These are phyloP conservation scores for Silurus asotus DNA, from an alignment of 2,113 vertebrate species.

Conservation along the genomic window DNA sequence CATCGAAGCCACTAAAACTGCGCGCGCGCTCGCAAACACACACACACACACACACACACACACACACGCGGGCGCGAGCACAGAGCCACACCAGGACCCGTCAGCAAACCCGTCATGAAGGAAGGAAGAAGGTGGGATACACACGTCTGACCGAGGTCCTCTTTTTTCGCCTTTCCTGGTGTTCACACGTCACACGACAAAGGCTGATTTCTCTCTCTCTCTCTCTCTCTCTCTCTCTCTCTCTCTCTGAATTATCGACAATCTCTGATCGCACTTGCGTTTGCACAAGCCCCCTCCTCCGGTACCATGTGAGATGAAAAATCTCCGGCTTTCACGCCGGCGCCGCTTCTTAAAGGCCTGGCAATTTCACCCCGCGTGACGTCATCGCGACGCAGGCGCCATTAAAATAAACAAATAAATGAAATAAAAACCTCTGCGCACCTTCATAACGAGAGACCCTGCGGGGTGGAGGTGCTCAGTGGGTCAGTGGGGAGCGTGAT, in stretches of 20 bases:
- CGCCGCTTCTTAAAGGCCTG: conserved; percentile 75
- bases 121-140: conserved; percentile 14
- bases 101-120: conserved; percentile 6
- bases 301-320: conserved; percentile 48
- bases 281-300: conserved; percentile 21
- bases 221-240: not conserved
- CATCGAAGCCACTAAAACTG: not conserved
- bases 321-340: conserved; percentile 41
- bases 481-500: not conserved
- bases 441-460: conserved; percentile 77
- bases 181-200: conserved; percentile 8
- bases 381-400: conserved; percentile 73
- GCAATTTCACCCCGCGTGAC: conserved; percentile 76
- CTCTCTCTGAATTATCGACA: not conserved
- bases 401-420: conserved; percentile 57
- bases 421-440: conserved; percentile 11
- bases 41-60: not conserved
- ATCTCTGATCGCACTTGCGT: conserved; percentile 5
- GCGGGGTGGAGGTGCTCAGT: not conserved
- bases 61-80: not conserved
- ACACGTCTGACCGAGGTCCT: conserved; percentile 21
- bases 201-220: no score
- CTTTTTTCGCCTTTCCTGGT: conserved; percentile 13
- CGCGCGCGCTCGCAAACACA: not conserved
- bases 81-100: not conserved